A percentile compares a stretch with the other conserved stretches of the same genome.
phyloP scores from a whole-genome alignment of 1,140 invertebrate genomes.

The Euglossa dilemma region DNA sequence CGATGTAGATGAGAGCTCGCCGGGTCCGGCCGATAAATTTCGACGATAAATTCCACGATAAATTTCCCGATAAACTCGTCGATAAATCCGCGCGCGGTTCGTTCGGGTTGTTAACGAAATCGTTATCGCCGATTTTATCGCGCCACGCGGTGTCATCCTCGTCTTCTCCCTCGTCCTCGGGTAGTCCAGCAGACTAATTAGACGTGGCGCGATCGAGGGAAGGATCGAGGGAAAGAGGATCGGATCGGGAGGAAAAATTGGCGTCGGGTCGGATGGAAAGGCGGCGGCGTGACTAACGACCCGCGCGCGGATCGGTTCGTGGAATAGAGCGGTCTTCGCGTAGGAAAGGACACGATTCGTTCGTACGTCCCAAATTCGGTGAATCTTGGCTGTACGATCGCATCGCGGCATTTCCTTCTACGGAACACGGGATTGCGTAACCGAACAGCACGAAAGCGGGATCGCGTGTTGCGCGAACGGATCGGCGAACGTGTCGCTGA shows the following conservation, averaged over 20 bases:
- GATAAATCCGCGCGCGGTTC: too few species aligned
- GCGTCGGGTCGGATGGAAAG: not conserved
- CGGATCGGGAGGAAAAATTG: not conserved
- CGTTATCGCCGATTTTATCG: too few species aligned
- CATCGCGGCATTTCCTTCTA: constrained; percentile 53
- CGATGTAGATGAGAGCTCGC: constrained; percentile 18
- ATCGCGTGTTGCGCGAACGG: constrained; percentile 39
- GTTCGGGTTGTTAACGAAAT: too few species aligned
- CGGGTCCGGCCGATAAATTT: not conserved
- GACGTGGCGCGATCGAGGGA: too few species aligned
- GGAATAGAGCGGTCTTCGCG: constrained; percentile 2
- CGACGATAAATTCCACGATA: not conserved
- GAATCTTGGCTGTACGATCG: constrained; percentile 22
- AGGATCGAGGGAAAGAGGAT: too few species aligned
- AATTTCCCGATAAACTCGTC: too few species aligned
- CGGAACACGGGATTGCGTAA: constrained; percentile 44
- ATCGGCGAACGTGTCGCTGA: constrained; percentile 11
- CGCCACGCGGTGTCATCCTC: too few species aligned
- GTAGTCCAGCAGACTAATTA: too few species aligned
- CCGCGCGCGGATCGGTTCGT: not conserved
- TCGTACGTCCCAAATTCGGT: constrained; percentile 59
- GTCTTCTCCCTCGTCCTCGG: too few species aligned
- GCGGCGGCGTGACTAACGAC: constrained; percentile 24
- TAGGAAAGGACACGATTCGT: constrained; percentile 33
- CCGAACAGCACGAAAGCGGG: constrained; percentile 14